A percentile compares a stretch with the other conserved stretches of the same genome.
These are phyloP conservation scores for Chrysaora quinquecirrha DNA, from an alignment of 30 jellyfish, hydroid and myxozoan genomes.

Conservation along the genomic window DNA sequence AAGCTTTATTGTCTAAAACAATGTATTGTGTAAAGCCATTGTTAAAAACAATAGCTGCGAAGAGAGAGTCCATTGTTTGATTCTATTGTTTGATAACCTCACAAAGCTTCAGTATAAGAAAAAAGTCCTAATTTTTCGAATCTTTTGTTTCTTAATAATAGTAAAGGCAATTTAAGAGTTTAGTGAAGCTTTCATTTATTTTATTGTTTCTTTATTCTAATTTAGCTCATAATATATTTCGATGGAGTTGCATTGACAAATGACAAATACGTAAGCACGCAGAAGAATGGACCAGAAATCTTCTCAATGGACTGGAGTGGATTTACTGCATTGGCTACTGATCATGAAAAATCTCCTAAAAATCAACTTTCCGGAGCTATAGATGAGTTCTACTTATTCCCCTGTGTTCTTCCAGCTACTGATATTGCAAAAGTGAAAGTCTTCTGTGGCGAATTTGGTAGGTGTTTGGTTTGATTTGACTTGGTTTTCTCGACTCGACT, in stretches of 20 bases:
- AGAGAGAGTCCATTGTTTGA: too few species aligned
- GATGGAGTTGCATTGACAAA: constrained; percentile 72
- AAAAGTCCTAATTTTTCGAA: too few species aligned
- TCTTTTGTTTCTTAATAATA: too few species aligned
- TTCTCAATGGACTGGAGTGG: constrained; percentile 95
- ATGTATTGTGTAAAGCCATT: too few species aligned
- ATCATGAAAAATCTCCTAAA: constrained; percentile 30
- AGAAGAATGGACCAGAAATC: constrained; percentile 61
- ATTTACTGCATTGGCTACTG: constrained; percentile 80
- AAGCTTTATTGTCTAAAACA: too few species aligned
- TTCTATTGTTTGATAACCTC: too few species aligned
- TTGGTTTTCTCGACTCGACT: background rate
- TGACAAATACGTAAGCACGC: constrained; percentile 28
- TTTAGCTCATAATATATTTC: constrained; percentile 50
- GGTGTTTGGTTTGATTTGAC: background rate
- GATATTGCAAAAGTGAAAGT: constrained; percentile 66
- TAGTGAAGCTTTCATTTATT: too few species aligned
- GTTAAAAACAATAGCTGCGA: too few species aligned
- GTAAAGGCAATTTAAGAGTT: too few species aligned
- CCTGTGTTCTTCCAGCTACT: constrained; percentile 70
- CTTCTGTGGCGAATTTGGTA: constrained; percentile 79
- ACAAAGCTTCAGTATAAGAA: too few species aligned
- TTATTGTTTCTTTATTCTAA: too few species aligned
- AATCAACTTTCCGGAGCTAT: constrained; percentile 68
- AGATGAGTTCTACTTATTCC: constrained; percentile 92